Percentiles rank a stretch among this genome's conserved stretches.
Evolutionary conservation across 2,113 vertebrate genomes (phyloP).

Genomic region (Xyrauchen texanus): DNA sequence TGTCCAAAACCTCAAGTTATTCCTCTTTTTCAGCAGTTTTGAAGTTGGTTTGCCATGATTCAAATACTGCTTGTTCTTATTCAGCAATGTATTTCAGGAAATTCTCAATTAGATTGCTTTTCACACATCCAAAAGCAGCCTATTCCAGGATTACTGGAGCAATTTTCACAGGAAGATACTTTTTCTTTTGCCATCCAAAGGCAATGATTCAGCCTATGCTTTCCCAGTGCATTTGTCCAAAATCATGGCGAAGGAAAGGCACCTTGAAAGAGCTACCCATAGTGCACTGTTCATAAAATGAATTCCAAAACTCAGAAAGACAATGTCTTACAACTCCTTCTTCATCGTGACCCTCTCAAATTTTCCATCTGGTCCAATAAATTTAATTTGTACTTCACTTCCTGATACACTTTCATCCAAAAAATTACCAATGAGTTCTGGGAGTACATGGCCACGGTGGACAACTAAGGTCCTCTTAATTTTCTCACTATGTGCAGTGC

Average conservation of each 20-base stretch:
- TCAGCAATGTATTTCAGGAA: conserved; percentile 50
- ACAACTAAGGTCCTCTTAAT: conserved; percentile 8
- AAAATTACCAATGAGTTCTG: conserved; percentile 44
- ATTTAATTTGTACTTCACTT: conserved; percentile 28
- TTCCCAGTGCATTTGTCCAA: conserved; percentile 52
- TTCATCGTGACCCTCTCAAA: conserved; percentile 43
- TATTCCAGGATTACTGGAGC: conserved; percentile 36
- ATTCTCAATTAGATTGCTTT: conserved; percentile 37
- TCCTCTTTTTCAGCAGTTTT: no score
- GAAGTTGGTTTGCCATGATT: no score
- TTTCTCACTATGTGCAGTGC: neutral
- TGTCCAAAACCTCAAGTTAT: no score
- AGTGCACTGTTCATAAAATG: conserved; percentile 57
- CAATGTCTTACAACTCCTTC: conserved; percentile 42
- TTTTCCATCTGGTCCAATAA: conserved; percentile 30
- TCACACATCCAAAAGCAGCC: conserved; percentile 17
- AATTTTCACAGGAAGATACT: conserved; percentile 41
- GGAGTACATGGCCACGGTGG: conserved; percentile 27
- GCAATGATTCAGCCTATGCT: conserved; percentile 39
- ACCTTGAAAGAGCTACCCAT: no score
- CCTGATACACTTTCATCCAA: conserved; percentile 38
- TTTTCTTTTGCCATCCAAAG: conserved; percentile 50
- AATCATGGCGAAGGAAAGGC: conserved; percentile 40
- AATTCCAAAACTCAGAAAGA: conserved; percentile 47
- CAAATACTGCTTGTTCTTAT: conserved; percentile 36